Evolutionary conservation across 2,113 vertebrate species (phyloP), one percentile per base, ranked within the genome.

Genomic region (Gasterosteus aculeatus): DNA sequence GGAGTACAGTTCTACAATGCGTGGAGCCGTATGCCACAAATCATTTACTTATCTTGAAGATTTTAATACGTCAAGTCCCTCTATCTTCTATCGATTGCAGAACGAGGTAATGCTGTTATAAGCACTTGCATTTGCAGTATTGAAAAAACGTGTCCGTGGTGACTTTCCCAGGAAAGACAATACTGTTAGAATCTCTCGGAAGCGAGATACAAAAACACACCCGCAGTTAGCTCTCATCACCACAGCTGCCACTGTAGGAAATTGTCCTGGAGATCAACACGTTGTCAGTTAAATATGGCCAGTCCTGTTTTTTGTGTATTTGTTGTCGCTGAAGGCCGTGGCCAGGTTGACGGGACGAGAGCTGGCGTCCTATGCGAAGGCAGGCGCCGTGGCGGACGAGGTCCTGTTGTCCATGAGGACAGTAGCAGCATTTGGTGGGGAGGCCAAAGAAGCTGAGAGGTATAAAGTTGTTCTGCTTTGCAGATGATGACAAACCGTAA

Each of bases 381-480:
- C 94, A 6, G 94, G 94, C 6, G 89, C 93, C 0, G 91, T 95
- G 64, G 94, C 94, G 22, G 94, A 94, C 3, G 94, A 95, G 80
- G 94, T 94, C 15, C 81, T 95, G 31, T 93, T 93, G 4, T 85
- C 94, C 41, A 94, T 95, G 70, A 88, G 94, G 81, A 95, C 94
- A 0, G 92, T 95, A 1, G 90, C 92, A 22, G 94, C 94, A 0
- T 95, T 95, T 68, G 92, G 94, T 33, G 94, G 93, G 35, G 93
- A 95, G 61, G 69, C 91, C n/a, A 95, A 94, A 63, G 94, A 94
- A 77, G 69, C 76, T 5, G 86, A 94, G 14, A 92, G 94, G 94
- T 95, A 9, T 5, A 65, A 51, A 12, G 3, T 33, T n/a, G 4
- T 44, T 18, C 15, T 67, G 19, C 38, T 39, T n/a, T 60, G 2